Evolutionary conservation across 2,888 invertebrate species (phyloP).

Genomic region (Thyatira batis): DNA sequence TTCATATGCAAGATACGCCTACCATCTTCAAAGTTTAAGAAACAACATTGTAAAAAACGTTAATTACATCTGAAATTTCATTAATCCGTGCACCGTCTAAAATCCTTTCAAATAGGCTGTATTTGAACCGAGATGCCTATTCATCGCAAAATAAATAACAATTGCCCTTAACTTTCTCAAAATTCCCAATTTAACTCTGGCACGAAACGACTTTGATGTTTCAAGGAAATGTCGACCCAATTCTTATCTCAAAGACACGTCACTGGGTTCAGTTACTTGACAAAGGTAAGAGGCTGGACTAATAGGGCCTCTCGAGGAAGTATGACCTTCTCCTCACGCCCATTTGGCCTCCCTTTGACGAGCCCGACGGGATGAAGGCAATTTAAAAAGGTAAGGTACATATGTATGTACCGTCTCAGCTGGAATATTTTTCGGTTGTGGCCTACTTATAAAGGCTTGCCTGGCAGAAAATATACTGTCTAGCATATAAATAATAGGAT

Average conservation of each 20-base stretch:
- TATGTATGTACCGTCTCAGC: slow-evolving; percentile 3
- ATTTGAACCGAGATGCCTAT: not conserved
- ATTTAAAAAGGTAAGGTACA: slow-evolving; percentile 59
- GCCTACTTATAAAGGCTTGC: not conserved
- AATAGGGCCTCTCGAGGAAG: slow-evolving; percentile 71
- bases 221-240: slow-evolving; percentile 64
- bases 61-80: not conserved
- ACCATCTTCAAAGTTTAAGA: no score
- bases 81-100: not conserved
- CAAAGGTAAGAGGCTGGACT: slow-evolving; percentile 72
- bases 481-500: not conserved
- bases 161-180: slow-evolving; percentile 5
- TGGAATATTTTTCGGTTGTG: not conserved
- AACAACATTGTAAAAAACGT: not conserved
- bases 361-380: slow-evolving; percentile 64
- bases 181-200: slow-evolving; percentile 13
- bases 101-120: not conserved
- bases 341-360: slow-evolving; percentile 62
- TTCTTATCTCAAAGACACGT: slow-evolving; percentile 78
- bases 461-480: not conserved
- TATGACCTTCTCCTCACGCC: slow-evolving; percentile 51
- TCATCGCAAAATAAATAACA: not conserved
- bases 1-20: no score
- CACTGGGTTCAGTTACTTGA: slow-evolving; percentile 50
- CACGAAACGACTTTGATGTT: slow-evolving; percentile 60